A percentile compares a stretch with the other conserved stretches of the same genome.
These are phyloP conservation scores for Nebria salina DNA, from an alignment of 2,888 invertebrate genomes.

Conservation along the genomic window DNA sequence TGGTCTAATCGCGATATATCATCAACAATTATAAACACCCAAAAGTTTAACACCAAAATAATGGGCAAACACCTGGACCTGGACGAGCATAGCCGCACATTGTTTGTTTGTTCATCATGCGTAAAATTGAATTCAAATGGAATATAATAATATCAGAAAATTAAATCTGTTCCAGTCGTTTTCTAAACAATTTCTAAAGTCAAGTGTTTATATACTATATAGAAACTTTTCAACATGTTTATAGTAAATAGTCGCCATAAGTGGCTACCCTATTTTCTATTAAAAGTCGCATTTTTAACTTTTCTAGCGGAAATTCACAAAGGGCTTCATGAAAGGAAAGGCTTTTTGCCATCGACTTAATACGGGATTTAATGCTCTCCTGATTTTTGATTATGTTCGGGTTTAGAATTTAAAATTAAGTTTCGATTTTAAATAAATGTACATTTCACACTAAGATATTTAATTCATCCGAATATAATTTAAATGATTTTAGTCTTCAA, in stretches of 20 bases:
- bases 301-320: conserved; percentile 2
- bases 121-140: conserved; percentile 14
- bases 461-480: too few relatives aligned
- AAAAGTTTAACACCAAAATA: conserved; percentile 6
- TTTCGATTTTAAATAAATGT: not conserved
- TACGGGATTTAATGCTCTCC: conserved; percentile 12
- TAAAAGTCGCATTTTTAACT: not conserved
- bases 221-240: conserved; percentile 2
- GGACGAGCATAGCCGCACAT: not conserved
- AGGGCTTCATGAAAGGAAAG: not conserved
- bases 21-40: conserved; percentile 14
- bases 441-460: too few relatives aligned
- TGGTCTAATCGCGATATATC: conserved; percentile 10
- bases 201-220: conserved; percentile 20
- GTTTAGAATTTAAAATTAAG: not conserved
- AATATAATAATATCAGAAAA: conserved; percentile 21
- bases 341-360: not conserved
- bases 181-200: not conserved
- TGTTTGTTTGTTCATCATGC: not conserved
- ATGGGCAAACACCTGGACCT: not conserved
- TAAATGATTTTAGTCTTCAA: too few relatives aligned
- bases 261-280: not conserved
- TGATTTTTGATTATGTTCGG: not conserved
- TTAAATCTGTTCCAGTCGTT: conserved; percentile 8
- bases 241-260: not conserved